Percentiles rank a stretch among this genome's conserved stretches.
These are phyloP conservation scores for Enteromius mattozi DNA, from an alignment of 2,797 vertebrate genomes.

Conservation along the genomic window DNA sequence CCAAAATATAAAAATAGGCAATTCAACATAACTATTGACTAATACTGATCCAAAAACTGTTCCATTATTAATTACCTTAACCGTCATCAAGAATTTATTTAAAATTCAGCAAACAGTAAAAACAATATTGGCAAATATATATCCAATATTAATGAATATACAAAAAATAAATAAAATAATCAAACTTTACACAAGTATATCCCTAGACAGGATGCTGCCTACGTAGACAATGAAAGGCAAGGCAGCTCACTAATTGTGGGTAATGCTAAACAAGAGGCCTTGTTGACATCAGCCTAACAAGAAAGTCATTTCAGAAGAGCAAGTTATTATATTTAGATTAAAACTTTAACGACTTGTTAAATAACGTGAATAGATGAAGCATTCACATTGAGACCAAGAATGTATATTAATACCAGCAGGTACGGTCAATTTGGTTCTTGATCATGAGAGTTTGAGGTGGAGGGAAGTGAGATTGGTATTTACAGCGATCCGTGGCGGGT, in stretches of 20 bases:
- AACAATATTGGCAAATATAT: neutral
- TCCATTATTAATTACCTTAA: no score
- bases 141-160: neutral
- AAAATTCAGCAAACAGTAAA: no score
- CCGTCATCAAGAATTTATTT: no score
- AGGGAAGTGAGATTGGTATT: slow-evolving; percentile 38
- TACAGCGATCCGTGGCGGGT: slow-evolving; percentile 31
- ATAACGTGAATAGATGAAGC: neutral
- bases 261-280: neutral
- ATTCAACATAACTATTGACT: no score
- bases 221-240: neutral
- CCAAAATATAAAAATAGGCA: no score
- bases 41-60: no score
- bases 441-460: neutral
- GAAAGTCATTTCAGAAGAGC: neutral
- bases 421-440: neutral
- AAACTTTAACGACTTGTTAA: neutral
- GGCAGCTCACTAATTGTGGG: neutral
- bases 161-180: neutral
- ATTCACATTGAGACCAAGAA: neutral
- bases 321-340: neutral
- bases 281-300: neutral
- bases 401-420: neutral
- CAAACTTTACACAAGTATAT: neutral
- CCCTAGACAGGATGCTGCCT: neutral